Percentiles rank a stretch among this genome's conserved stretches.
These are phyloP conservation scores for Listrodromus nycthemerus DNA, from an alignment of 2,888 invertebrate species.

Conservation along the genomic window DNA sequence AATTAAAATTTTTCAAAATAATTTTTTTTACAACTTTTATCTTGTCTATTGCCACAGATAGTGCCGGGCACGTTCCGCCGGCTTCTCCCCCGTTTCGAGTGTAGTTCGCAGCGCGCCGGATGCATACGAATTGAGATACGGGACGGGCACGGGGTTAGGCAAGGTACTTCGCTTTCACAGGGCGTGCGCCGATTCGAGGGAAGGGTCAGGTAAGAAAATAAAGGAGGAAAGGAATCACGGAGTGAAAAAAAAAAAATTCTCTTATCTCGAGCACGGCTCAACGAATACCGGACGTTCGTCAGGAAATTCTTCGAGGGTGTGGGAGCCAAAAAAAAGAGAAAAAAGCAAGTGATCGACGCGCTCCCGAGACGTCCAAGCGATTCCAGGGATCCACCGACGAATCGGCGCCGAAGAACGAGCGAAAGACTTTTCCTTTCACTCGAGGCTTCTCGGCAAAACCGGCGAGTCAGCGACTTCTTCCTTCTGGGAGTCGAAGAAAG, in stretches of 20 bases:
- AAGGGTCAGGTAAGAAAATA: not conserved
- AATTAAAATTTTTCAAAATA: not conserved
- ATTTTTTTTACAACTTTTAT: not conserved
- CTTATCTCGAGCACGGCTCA: slow-evolving; percentile 34
- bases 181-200: slow-evolving; percentile 13
- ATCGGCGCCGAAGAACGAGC: slow-evolving; percentile 35
- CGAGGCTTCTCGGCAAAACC: slow-evolving; percentile 20
- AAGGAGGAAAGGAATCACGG: not conserved
- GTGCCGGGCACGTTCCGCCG: slow-evolving; percentile 28
- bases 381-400: slow-evolving; percentile 11
- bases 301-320: slow-evolving; percentile 10
- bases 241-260: not conserved
- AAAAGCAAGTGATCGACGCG: slow-evolving; percentile 52
- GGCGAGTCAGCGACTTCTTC: slow-evolving; percentile 23
- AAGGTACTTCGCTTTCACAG: not conserved
- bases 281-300: slow-evolving; percentile 46
- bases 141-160: not conserved
- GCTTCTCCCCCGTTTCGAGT: slow-evolving; percentile 13
- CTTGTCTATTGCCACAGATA: slow-evolving; percentile 26
- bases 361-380: slow-evolving; percentile 31
- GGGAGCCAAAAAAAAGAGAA: slow-evolving; percentile 28
- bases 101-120: slow-evolving; percentile 32
- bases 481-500: not conserved
- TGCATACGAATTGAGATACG: slow-evolving; percentile 46
- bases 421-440: slow-evolving; percentile 68